These are phyloP conservation scores for Tigriopus japonicus DNA, from an alignment of 1,140 invertebrate species.

Conservation along the genomic window DNA sequence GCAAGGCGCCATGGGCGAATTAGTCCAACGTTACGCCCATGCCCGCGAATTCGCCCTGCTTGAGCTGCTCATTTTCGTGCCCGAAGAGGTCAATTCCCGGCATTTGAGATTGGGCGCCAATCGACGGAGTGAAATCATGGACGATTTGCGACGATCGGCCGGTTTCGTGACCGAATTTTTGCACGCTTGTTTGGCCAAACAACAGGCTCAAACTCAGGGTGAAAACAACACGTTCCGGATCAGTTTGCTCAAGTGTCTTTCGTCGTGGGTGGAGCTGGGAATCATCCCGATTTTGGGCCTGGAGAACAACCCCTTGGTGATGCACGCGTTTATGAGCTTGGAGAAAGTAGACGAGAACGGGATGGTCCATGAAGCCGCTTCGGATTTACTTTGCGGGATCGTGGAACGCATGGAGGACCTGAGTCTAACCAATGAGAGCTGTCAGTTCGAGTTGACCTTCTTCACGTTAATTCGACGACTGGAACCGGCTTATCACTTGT, in stretches of 20 bases:
- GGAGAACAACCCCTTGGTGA: slow-evolving; percentile 7
- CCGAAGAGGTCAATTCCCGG: slow-evolving; percentile 80
- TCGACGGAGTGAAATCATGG: slow-evolving; percentile 26
- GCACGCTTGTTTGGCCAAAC: background rate
- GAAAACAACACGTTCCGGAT: background rate
- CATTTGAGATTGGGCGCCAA: slow-evolving; percentile 73
- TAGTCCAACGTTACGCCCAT: slow-evolving; percentile 20
- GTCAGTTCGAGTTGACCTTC: slow-evolving; percentile 45
- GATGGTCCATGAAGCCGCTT: background rate
- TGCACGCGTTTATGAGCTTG: background rate
- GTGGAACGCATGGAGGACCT: no score
- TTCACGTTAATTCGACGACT: slow-evolving; percentile 60
- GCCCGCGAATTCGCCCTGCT: slow-evolving; percentile 54
- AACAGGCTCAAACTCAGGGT: background rate
- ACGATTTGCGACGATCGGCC: background rate
- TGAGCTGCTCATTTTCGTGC: slow-evolving; percentile 77
- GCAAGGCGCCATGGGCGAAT: slow-evolving; percentile 35
- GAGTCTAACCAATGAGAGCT: slow-evolving; percentile 30
- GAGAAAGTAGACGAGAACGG: background rate
- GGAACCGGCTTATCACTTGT: slow-evolving; percentile 68
- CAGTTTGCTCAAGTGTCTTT: slow-evolving; percentile 47
- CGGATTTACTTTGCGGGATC: background rate
- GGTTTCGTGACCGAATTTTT: background rate
- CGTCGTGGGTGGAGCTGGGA: slow-evolving; percentile 52
- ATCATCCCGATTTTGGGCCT: slow-evolving; percentile 31